Percentiles rank a stretch among this genome's conserved stretches.
Evolutionary conservation across 2,888 invertebrate species (phyloP).

Genomic region (Drosophila affinis): DNA sequence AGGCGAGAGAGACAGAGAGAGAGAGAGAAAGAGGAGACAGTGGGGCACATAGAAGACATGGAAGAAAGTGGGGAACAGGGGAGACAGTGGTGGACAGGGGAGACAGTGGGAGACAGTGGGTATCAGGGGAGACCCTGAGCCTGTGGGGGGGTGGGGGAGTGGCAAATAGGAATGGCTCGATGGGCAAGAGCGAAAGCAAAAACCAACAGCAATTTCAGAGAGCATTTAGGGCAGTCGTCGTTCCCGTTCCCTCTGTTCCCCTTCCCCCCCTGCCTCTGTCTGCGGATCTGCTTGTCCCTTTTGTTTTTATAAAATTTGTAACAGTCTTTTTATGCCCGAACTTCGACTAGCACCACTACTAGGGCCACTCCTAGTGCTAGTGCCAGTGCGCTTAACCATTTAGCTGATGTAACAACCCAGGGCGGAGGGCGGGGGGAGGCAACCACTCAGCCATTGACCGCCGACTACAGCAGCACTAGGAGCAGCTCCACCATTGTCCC

Average conservation of each 20-base stretch:
- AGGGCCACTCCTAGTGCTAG: slow-evolving; percentile 21
- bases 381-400: slow-evolving; percentile 70
- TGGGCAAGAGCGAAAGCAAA: slow-evolving; percentile 48
- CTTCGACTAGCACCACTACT: slow-evolving; percentile 54
- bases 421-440: slow-evolving; percentile 27
- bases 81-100: too few species aligned
- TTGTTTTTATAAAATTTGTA: slow-evolving; percentile 65
- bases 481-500: background rate
- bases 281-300: slow-evolving; percentile 36
- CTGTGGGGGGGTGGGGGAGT: background rate
- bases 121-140: too few species aligned
- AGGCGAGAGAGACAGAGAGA: slow-evolving; percentile 5
- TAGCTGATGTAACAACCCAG: slow-evolving; percentile 75
- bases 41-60: too few species aligned
- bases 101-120: too few species aligned
- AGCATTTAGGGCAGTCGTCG: slow-evolving; percentile 51
- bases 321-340: slow-evolving; percentile 45
- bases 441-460: slow-evolving; percentile 33
- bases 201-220: slow-evolving; percentile 53
- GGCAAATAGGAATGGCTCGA: background rate
- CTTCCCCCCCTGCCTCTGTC: background rate
- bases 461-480: slow-evolving; percentile 15
- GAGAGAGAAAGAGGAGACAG: slow-evolving; percentile 5
- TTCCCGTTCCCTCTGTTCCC: slow-evolving; percentile 49
- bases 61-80: too few species aligned